A percentile compares a stretch with the other conserved stretches of the same genome.
Evolutionary conservation across 2,113 vertebrate genomes (phyloP).

Genomic region (Poeciliopsis occidentalis): DNA sequence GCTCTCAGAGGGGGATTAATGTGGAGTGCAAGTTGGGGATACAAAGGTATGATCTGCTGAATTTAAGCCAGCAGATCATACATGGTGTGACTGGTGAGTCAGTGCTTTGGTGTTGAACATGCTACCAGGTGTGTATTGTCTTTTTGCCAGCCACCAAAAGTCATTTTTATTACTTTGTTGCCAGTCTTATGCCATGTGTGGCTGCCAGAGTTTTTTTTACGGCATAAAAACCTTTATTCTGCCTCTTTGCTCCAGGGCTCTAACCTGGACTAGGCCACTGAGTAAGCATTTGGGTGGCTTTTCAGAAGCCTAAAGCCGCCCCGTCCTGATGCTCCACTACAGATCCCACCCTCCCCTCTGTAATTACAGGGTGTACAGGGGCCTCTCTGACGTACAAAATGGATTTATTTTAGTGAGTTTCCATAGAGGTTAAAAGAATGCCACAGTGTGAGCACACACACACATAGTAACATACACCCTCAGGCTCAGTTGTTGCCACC

Average conservation of each 20-base stretch:
- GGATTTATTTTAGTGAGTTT: conserved; percentile 85
- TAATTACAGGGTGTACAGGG: conserved; percentile 83
- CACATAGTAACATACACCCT: conserved; percentile 45
- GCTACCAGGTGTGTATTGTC: conserved; percentile 3
- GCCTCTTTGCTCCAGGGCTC: conserved; percentile 56
- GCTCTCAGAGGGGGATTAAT: conserved; percentile 66
- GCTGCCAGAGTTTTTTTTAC: conserved; percentile 12
- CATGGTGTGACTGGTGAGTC: conserved; percentile 16
- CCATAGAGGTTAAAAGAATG: conserved; percentile 85
- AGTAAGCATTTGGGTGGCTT: conserved; percentile 70
- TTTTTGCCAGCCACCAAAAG: not conserved
- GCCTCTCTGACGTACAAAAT: conserved; percentile 82
- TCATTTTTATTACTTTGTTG: not conserved
- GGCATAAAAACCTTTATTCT: conserved; percentile 29
- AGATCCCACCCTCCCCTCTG: conserved; percentile 70
- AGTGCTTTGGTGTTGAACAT: not conserved
- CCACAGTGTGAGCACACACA: conserved; percentile 63
- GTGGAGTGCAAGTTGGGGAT: conserved; percentile 36
- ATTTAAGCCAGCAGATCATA: conserved; percentile 23
- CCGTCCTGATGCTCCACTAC: conserved; percentile 57
- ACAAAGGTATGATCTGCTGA: conserved; percentile 35
- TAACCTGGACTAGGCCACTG: conserved; percentile 55
- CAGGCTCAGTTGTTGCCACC: conserved; percentile 42
- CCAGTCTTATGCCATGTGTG: not conserved
- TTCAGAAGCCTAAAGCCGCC: conserved; percentile 67